Percentiles rank a stretch among this genome's conserved stretches.
phyloP scores from a whole-genome alignment of 2,888 invertebrate species.

The Acrobasis suavella region DNA sequence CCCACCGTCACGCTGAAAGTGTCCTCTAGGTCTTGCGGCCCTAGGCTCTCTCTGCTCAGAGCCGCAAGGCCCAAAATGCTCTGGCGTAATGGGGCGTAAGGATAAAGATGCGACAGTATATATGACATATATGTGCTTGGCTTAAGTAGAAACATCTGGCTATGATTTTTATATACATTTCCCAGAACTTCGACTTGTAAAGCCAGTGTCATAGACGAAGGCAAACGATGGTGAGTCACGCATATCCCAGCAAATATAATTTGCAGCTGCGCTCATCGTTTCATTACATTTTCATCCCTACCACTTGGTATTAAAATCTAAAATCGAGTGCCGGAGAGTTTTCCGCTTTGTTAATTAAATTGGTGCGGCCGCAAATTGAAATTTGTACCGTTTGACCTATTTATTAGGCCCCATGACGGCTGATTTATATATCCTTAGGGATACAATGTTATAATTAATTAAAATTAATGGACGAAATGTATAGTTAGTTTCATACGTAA shows the following conservation, averaged over 20 bases:
- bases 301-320: conserved; percentile 24
- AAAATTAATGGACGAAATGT: background rate
- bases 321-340: conserved; percentile 23
- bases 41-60: too few species aligned
- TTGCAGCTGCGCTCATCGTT: conserved; percentile 1
- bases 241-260: conserved; percentile 27
- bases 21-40: too few species aligned
- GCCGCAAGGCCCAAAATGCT: too few species aligned
- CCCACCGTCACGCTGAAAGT: too few species aligned
- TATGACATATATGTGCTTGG: too few species aligned
- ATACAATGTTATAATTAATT: conserved; percentile 33
- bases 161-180: background rate
- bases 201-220: conserved; percentile 32
- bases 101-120: too few species aligned
- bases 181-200: conserved; percentile 15
- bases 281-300: conserved; percentile 19
- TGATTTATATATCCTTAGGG: conserved; percentile 10
- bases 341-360: conserved; percentile 29
- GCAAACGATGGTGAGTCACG: conserved; percentile 53
- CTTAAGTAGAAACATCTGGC: background rate
- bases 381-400: conserved; percentile 67
- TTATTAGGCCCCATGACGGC: conserved; percentile 46
- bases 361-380: conserved; percentile 53
- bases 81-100: too few species aligned
- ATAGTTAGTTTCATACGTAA: too few species aligned